Evolutionary conservation across 2,888 invertebrate species (phyloP).

Genomic region (Euproctis similis): DNA sequence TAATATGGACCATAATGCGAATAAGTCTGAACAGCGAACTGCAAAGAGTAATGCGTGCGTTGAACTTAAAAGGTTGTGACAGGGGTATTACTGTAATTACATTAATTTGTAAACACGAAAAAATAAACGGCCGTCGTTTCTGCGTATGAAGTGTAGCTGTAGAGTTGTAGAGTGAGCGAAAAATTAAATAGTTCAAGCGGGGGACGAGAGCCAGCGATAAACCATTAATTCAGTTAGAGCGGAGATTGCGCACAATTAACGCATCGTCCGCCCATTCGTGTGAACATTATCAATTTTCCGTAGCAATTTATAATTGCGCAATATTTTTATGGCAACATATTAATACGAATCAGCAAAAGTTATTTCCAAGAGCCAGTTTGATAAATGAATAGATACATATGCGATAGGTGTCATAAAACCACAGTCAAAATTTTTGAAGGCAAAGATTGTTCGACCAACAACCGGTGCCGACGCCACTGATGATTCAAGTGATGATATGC

Average conservation of each 20-base stretch:
- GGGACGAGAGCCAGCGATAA: conserved; percentile 15
- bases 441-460: too few species aligned
- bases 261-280: conserved; percentile 25
- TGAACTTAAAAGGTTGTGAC: conserved; percentile 72
- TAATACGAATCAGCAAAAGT: conserved; percentile 23
- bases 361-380: conserved; percentile 23
- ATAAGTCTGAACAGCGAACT: conserved; percentile 22
- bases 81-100: conserved; percentile 67
- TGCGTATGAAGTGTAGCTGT: too few species aligned
- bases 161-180: conserved; percentile 44
- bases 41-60: conserved; percentile 50
- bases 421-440: too few species aligned
- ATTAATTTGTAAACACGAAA: conserved; percentile 71
- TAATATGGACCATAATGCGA: conserved; percentile 43
- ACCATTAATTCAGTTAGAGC: conserved; percentile 34
- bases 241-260: conserved; percentile 40
- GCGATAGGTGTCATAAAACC: too few species aligned
- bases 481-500: too few species aligned
- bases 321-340: conserved; percentile 31
- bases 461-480: too few species aligned
- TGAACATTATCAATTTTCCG: conserved; percentile 43
- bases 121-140: conserved; percentile 51
- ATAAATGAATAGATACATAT: conserved; percentile 14
- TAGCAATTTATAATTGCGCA: conserved; percentile 36
- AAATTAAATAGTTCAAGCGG: conserved; percentile 43